A percentile compares a stretch with the other conserved stretches of the same genome.
Conservation (phyloP, 2,797 vertebrate genomes). For the Dendrocincla fuliginosa region DNA sequence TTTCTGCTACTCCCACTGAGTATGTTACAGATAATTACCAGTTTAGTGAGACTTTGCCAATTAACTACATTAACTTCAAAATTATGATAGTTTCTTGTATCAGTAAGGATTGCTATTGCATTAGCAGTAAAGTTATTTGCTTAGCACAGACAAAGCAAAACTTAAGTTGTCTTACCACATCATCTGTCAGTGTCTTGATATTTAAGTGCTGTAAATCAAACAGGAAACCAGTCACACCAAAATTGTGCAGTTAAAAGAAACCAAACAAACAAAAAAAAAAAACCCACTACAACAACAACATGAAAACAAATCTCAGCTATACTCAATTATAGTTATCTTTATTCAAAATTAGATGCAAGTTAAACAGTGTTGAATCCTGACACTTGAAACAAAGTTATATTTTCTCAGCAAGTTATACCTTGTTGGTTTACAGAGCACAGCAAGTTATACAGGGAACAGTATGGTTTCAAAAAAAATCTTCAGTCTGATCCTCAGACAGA, state of each 20-base stretch:
- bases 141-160: conserved; percentile 28
- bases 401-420: neutral
- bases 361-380: neutral
- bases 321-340: neutral
- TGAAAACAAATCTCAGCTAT: neutral
- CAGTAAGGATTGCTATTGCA: conserved; percentile 4
- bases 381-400: neutral
- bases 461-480: neutral
- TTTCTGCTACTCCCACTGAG: neutral
- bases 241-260: neutral
- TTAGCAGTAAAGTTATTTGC: conserved; percentile 40
- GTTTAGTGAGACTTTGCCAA: conserved; percentile 11
- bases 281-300: too few species aligned
- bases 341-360: neutral
- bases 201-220: conserved; percentile 87
- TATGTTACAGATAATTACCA: conserved; percentile 11
- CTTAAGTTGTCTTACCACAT: conserved; percentile 87
- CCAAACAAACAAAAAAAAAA: neutral
- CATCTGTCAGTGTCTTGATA: conserved; percentile 95
- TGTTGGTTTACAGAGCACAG: neutral
- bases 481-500: neutral
- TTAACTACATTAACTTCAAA: neutral
- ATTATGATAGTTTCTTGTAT: conserved; percentile 4
- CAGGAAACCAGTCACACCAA: conserved; percentile 64
- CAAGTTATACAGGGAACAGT: neutral